Percentiles rank a stretch among this genome's conserved stretches.
Evolutionary conservation across 2,797 vertebrate genomes (phyloP).

Genomic region (Bradypus variegatus): DNA sequence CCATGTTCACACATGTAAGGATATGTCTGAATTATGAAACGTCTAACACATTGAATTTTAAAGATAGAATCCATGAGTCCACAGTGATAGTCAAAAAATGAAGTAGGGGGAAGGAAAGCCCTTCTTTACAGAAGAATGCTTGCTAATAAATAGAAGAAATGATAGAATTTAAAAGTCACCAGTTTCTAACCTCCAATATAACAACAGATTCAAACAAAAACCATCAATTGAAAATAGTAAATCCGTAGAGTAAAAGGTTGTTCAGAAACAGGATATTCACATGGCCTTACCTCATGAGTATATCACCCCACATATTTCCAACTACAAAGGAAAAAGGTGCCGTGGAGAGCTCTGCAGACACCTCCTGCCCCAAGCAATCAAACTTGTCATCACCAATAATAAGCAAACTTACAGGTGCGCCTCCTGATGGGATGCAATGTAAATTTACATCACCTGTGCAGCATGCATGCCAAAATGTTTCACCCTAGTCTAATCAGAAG

Average conservation of each 20-base stretch:
- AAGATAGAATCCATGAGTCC: neutral
- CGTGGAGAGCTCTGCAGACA: neutral
- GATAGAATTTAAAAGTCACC: neutral
- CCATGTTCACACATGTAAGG: neutral
- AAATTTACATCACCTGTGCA: neutral
- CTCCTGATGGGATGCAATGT: neutral
- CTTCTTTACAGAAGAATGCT: neutral
- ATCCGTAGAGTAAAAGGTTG: neutral
- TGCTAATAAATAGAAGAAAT: neutral
- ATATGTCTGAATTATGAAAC: neutral
- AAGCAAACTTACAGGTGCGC: fast-evolving
- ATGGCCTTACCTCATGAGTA: neutral
- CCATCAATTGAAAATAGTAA: neutral
- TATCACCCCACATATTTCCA: neutral
- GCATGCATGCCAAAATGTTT: neutral
- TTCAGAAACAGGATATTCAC: neutral
- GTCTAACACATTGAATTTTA: neutral
- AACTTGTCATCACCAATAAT: fast-evolving
- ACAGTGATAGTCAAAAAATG: neutral
- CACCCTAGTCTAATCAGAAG: neutral
- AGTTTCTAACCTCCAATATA: neutral
- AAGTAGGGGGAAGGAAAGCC: neutral
- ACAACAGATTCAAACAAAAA: neutral
- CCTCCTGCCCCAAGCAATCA: neutral
- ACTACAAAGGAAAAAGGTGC: too few relatives aligned